Evolutionary conservation across 2,113 vertebrate species (phyloP).

Genomic region (Alethe castanea): DNA sequence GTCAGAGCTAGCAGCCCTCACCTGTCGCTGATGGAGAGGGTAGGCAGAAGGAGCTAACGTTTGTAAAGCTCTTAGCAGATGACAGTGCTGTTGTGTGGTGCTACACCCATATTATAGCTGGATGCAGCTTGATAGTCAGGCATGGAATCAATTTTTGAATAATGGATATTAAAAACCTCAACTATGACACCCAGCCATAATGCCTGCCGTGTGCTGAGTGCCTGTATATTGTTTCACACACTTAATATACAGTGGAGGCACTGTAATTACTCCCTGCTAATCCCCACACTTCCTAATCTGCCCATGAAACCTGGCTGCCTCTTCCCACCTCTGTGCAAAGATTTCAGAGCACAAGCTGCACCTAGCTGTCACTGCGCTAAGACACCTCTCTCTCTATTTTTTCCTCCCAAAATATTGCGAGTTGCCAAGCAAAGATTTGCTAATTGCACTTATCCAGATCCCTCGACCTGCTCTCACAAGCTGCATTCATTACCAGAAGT

Average conservation of each 20-base stretch:
- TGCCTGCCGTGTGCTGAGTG: background rate
- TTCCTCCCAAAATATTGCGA: background rate
- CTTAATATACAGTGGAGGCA: constrained; percentile 70
- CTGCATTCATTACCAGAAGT: background rate
- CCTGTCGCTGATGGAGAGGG: background rate
- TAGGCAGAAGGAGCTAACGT: constrained; percentile 41
- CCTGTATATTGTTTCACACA: constrained; percentile 68
- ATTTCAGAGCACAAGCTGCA: constrained; percentile 36
- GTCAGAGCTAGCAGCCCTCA: background rate
- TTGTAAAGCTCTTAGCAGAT: constrained; percentile 64
- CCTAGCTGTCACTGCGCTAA: background rate
- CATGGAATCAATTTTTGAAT: constrained; percentile 72
- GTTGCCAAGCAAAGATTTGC: constrained; percentile 7
- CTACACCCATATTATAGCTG: constrained; percentile 27
- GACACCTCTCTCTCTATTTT: background rate
- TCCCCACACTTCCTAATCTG: constrained; percentile 61
- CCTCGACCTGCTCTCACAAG: background rate
- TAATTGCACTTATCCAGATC: background rate
- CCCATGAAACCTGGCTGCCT: constrained; percentile 7
- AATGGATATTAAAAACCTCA: constrained; percentile 66
- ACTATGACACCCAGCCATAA: constrained; percentile 63
- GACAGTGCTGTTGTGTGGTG: constrained; percentile 36
- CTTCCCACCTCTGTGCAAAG: constrained; percentile 22
- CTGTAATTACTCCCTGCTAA: constrained; percentile 69
- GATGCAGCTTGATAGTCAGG: constrained; percentile 66